Conservation (phyloP, 30 jellyfish, hydroid and myxozoan species). For the Pseudorhiza aurosa region DNA sequence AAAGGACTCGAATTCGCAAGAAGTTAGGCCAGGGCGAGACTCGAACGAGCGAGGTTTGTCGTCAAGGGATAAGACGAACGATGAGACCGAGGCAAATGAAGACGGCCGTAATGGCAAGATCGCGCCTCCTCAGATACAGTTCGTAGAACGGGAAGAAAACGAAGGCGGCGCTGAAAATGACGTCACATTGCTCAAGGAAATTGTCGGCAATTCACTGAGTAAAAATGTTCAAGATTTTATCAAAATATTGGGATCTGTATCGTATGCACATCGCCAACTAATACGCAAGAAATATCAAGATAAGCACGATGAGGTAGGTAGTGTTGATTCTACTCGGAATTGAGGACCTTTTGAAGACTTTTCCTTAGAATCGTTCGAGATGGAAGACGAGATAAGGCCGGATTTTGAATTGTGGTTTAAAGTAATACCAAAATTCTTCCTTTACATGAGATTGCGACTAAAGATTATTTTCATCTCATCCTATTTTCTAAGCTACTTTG, state of each 20-base stretch:
- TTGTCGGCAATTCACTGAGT: background rate
- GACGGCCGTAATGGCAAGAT: background rate
- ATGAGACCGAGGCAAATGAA: background rate
- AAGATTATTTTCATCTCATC: too few species aligned
- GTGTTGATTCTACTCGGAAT: too few species aligned
- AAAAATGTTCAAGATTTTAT: slow-evolving; percentile 10
- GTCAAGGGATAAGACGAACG: background rate
- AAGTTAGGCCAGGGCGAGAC: too few species aligned
- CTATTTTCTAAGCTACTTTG: too few species aligned
- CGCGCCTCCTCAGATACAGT: background rate
- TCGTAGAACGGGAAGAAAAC: slow-evolving; percentile 11
- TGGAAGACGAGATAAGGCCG: too few species aligned
- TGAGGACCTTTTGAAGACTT: too few species aligned
- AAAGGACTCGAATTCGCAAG: too few species aligned
- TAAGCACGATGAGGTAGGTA: slow-evolving; percentile 41
- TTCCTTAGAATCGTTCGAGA: too few species aligned
- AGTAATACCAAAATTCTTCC: too few species aligned
- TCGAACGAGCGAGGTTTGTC: too few species aligned
- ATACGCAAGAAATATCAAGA: slow-evolving; percentile 44
- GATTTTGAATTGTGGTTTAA: too few species aligned
- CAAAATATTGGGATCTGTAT: slow-evolving; percentile 43
- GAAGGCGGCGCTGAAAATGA: slow-evolving; percentile 5
- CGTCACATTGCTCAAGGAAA: background rate
- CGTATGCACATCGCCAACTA: slow-evolving; percentile 38
- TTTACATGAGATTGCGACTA: too few species aligned